Percentiles rank a stretch among this genome's conserved stretches.
phyloP scores from a whole-genome alignment of 2,797 vertebrate genomes.

The Potorous gilbertii region DNA sequence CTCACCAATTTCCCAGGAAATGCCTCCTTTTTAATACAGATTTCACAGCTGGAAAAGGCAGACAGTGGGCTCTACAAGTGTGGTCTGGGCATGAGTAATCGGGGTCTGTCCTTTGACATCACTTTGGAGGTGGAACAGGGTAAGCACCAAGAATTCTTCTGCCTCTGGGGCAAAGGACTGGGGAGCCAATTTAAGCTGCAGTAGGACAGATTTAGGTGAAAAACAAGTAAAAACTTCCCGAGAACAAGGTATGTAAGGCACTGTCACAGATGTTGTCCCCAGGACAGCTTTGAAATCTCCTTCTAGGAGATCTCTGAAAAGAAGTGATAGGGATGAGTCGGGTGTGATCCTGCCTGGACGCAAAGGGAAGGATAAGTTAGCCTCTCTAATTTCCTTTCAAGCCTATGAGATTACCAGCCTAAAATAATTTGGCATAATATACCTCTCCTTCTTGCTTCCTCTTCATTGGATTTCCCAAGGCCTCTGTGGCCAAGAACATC shows the following conservation, averaged over 20 bases:
- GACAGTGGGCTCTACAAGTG: conserved; percentile 83
- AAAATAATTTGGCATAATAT: not conserved
- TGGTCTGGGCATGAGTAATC: conserved; percentile 75
- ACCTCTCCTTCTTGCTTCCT: not conserved
- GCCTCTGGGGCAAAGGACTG: not conserved
- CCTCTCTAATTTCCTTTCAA: not conserved
- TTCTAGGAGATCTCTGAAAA: not conserved
- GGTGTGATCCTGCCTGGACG: not conserved
- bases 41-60: not conserved
- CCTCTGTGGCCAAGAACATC: not conserved
- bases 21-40: conserved; percentile 68
- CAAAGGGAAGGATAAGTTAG: not conserved
- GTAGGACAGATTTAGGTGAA: not conserved
- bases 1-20: conserved; percentile 72
- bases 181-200: not conserved
- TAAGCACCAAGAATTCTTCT: conserved; percentile 61
- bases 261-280: not conserved
- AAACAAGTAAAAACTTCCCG: not conserved
- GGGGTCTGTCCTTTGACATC: conserved; percentile 77
- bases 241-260: not conserved
- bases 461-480: not conserved
- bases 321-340: not conserved
- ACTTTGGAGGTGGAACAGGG: conserved; percentile 76
- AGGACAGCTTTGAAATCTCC: not conserved
- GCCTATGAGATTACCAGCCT: not conserved